phyloP scores from a whole-genome alignment of 92 coral and sea anemone species.

The Siderastrea radians region DNA sequence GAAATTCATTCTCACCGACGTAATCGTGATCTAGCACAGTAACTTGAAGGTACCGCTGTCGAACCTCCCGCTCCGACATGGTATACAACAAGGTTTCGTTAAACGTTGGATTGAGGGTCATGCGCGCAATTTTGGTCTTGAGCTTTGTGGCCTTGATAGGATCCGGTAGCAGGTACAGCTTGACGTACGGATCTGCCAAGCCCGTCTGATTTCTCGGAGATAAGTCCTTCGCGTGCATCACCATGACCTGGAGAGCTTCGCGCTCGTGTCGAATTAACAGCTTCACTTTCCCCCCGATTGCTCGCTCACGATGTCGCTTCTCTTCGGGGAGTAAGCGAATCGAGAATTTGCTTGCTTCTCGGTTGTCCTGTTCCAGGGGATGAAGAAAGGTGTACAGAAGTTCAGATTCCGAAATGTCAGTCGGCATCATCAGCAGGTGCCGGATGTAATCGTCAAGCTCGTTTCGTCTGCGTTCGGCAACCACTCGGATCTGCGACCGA shows the following conservation, averaged over 20 bases:
- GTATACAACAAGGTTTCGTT: slow-evolving; percentile 92
- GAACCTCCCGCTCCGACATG: slow-evolving; percentile 72
- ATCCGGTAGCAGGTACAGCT: slow-evolving; percentile 96
- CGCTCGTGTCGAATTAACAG: slow-evolving; percentile 83
- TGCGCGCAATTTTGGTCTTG: slow-evolving; percentile 95
- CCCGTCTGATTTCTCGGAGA: slow-evolving; percentile 84
- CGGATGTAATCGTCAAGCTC: slow-evolving; percentile 93
- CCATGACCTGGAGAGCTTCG: slow-evolving; percentile 87
- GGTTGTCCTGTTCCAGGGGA: slow-evolving; percentile 80
- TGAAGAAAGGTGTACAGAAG: slow-evolving; percentile 96
- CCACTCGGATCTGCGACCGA: slow-evolving; percentile 97
- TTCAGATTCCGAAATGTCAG: slow-evolving; percentile 83
- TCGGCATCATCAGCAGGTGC: slow-evolving; percentile 83
- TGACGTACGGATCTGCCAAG: slow-evolving; percentile 97
- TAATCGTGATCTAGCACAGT: slow-evolving; percentile 98
- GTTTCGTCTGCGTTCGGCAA: slow-evolving; percentile 96
- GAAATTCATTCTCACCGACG: slow-evolving; percentile 93
- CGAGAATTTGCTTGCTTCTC: slow-evolving; percentile 84
- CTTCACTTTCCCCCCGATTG: slow-evolving; percentile 91
- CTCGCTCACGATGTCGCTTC: slow-evolving; percentile 80
- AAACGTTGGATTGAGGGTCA: slow-evolving; percentile 94
- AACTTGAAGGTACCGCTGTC: slow-evolving; percentile 85
- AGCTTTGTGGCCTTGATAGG: slow-evolving; percentile 93
- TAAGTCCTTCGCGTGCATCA: slow-evolving; percentile 94
- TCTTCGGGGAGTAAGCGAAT: slow-evolving; percentile 94